Evolutionary conservation across 2,888 invertebrate genomes (phyloP).

Genomic region (Tachina lurida): DNA sequence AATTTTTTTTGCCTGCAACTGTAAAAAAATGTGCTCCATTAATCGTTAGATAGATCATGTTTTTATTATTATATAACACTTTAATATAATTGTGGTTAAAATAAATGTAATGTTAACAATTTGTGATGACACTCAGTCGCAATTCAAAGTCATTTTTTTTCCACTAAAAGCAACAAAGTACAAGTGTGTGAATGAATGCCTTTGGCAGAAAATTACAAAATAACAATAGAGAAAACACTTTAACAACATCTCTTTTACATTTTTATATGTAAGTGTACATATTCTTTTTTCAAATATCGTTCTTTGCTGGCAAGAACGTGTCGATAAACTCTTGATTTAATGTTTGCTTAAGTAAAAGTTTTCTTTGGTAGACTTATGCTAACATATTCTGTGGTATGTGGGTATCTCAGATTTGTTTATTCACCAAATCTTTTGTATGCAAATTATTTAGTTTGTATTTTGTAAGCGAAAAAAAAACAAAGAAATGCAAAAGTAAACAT

Average conservation of each 20-base stretch:
- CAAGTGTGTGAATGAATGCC: not conserved
- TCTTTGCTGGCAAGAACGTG: slow-evolving; percentile 2
- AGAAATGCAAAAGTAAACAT: too few relatives aligned
- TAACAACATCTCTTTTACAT: slow-evolving; percentile 7
- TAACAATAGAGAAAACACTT: slow-evolving; percentile 13
- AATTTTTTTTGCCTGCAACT: not conserved
- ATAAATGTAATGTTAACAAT: not conserved
- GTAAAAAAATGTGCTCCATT: not conserved
- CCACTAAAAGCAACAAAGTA: not conserved
- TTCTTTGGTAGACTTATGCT: slow-evolving; percentile 14
- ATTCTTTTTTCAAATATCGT: not conserved
- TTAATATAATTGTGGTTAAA: slow-evolving; percentile 12
- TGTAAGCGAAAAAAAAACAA: slow-evolving; percentile 4
- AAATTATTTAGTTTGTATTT: slow-evolving; percentile 33
- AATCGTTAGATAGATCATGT: not conserved
- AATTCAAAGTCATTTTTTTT: slow-evolving; percentile 18
- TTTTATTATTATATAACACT: not conserved
- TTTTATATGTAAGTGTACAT: not conserved
- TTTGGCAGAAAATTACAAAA: slow-evolving; percentile 26
- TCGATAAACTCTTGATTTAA: slow-evolving; percentile 58
- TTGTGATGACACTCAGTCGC: slow-evolving; percentile 2
- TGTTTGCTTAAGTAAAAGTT: slow-evolving; percentile 48
- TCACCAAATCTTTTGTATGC: slow-evolving; percentile 41
- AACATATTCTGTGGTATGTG: not conserved
- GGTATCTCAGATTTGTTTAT: slow-evolving; percentile 18